These are phyloP conservation scores for Orthosia incerta DNA, from an alignment of 2,888 invertebrate species.

Conservation along the genomic window DNA sequence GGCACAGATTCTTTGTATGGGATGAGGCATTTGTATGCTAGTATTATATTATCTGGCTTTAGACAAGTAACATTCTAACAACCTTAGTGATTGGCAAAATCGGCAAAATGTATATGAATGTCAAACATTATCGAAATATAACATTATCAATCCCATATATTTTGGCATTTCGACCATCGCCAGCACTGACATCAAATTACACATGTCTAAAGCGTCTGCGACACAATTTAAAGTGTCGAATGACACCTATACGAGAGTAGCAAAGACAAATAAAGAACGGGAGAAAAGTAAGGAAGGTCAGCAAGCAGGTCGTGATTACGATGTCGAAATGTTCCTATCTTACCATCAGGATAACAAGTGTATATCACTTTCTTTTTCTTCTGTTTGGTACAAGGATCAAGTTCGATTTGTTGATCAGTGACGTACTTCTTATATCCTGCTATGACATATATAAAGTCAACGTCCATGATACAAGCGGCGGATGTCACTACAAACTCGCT, in stretches of 20 bases:
- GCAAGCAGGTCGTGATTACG: neutral
- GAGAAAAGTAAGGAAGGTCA: neutral
- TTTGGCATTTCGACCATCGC: too few relatives aligned
- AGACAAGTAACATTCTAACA: too few relatives aligned
- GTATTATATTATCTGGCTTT: too few relatives aligned
- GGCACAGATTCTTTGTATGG: too few relatives aligned
- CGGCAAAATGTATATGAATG: too few relatives aligned
- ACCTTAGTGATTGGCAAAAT: too few relatives aligned
- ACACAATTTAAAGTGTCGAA: too few relatives aligned
- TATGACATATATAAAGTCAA: conserved; percentile 70
- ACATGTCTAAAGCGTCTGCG: too few relatives aligned
- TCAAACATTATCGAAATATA: too few relatives aligned
- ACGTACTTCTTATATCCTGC: conserved; percentile 74
- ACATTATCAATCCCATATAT: too few relatives aligned
- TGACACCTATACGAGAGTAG: neutral
- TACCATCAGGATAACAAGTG: conserved; percentile 46
- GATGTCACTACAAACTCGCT: conserved; percentile 67
- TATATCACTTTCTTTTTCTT: conserved; percentile 71
- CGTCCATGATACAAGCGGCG: conserved; percentile 73
- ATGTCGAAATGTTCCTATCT: neutral
- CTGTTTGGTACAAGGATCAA: conserved; percentile 69
- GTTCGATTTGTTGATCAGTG: conserved; percentile 51
- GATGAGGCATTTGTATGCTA: too few relatives aligned
- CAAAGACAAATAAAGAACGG: neutral
- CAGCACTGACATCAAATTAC: too few relatives aligned